Percentiles rank a stretch among this genome's conserved stretches.
phyloP scores from a whole-genome alignment of 1,140 invertebrate species.

The Hyphantria cunea region DNA sequence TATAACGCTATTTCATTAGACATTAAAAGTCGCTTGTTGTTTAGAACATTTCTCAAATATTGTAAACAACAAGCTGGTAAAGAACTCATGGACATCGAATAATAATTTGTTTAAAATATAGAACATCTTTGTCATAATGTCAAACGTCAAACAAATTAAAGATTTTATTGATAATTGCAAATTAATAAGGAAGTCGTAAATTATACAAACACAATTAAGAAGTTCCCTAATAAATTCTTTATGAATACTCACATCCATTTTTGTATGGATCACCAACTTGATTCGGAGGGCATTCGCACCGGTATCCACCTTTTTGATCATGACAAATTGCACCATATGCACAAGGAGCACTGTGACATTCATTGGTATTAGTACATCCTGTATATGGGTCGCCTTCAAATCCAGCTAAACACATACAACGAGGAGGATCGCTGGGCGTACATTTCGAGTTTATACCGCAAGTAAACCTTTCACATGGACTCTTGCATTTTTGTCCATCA shows the following conservation, averaged over 20 bases:
- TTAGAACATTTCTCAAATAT: too few species aligned
- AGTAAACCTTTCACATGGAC: constrained; percentile 92
- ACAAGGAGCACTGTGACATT: constrained; percentile 90
- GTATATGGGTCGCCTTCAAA: constrained; percentile 92
- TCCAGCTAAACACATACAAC: constrained; percentile 92
- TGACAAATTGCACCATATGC: constrained; percentile 93
- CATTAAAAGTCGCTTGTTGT: too few species aligned
- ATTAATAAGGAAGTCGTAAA: too few species aligned
- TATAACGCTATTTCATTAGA: too few species aligned
- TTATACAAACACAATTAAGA: too few species aligned
- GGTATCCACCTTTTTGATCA: constrained; percentile 92
- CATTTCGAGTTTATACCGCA: constrained; percentile 97
- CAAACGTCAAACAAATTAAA: too few species aligned
- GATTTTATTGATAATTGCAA: too few species aligned
- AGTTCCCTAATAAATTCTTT: too few species aligned
- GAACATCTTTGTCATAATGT: too few species aligned
- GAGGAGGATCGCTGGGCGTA: constrained; percentile 93
- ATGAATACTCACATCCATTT: constrained; percentile 85
- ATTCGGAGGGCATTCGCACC: constrained; percentile 91
- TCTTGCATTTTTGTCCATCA: constrained; percentile 93
- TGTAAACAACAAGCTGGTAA: too few species aligned
- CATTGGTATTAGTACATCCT: constrained; percentile 93
- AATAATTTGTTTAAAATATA: too few species aligned
- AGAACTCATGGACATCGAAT: too few species aligned
- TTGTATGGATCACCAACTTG: constrained; percentile 93